Base-by-base conservation (phyloP, 2,797 vertebrate genomes). In the Gallinago stenura region DNA sequence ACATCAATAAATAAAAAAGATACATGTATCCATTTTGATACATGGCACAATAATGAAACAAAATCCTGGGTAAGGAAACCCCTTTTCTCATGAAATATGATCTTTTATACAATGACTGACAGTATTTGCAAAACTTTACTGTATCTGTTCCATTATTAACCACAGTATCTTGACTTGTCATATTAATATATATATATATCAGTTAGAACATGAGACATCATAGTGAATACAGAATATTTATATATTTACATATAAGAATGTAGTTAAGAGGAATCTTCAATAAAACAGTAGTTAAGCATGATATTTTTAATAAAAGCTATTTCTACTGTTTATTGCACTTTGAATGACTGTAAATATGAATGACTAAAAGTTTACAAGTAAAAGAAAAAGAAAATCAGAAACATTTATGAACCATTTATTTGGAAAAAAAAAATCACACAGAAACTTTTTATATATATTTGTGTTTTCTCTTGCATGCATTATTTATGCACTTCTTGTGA, bases 381-480 rank as follows among this genome's bases (percentile, higher is more conserved):
- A 90, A 95, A 81, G 68, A 76, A 77, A 92, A 92, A 81, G 58
- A 83, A 95, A 82, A 57, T 28, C 14, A 79, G 72, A 93, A 88
- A 94, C 83, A 90, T 31, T 95, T 95, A 97, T 73, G 62, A 95
- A 95, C 43, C 26, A 71, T 70, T 85, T 89, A 76, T 96, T 96
- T 96, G 61, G 92, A 37, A 37, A 97, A 90, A 97, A 90, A 65
- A 93, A 68, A 17, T 3, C 4, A 9, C 39, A 81, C 54, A 95
- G 35, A 75, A 79, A 37, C 19, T n/a, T 93, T 93, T 45, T 43
- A 37, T 46, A 70, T 91, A 61, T 88, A 78, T 60, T 76, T 95
- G 17, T 91, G 39, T 90, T 78, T 96, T 96, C 62, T 97, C 89
- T 95, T 97, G 98, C 98, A 98, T 98, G 97, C 95, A 97, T 97